Conservation (phyloP, 2,113 vertebrate genomes). For the Arothron firmamentum region DNA sequence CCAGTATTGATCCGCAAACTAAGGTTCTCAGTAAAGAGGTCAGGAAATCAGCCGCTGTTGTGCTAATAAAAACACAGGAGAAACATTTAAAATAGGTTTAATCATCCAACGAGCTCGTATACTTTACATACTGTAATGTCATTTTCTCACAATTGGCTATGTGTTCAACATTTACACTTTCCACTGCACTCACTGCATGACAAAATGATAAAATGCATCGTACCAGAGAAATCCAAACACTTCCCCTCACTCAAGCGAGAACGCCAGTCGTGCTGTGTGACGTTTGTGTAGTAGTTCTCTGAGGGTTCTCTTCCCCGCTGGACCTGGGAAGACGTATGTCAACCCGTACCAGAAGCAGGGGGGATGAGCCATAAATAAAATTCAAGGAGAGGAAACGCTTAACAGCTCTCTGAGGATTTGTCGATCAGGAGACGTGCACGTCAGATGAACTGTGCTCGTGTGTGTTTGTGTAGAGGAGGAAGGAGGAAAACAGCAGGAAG, state of each 20-base stretch:
- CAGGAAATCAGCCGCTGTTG: not conserved
- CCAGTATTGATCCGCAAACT: constrained; percentile 47
- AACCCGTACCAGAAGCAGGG: constrained; percentile 1
- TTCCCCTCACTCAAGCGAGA: constrained; percentile 28
- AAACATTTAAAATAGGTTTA: constrained; percentile 67
- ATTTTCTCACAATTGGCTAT: constrained; percentile 37
- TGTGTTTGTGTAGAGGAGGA: constrained; percentile 24
- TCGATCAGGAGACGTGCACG: constrained; percentile 24
- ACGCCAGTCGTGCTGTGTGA: constrained; percentile 25
- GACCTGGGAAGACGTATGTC: constrained; percentile 17
- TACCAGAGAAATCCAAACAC: constrained; percentile 9
- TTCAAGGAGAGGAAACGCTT: constrained; percentile 27
- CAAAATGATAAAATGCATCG: constrained; percentile 30
- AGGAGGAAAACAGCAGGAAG: constrained; percentile 48
- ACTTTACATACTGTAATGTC: constrained; percentile 51
- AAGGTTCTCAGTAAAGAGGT: constrained; percentile 5
- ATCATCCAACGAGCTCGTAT: constrained; percentile 52
- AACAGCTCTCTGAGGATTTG: constrained; percentile 24
- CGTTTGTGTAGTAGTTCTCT: constrained; percentile 36
- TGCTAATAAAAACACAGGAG: constrained; percentile 11
- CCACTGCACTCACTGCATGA: constrained; percentile 36
- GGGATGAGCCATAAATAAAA: constrained; percentile 28
- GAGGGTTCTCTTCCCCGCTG: constrained; percentile 36
- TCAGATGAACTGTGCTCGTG: constrained; percentile 34
- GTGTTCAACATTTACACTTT: constrained; percentile 35